Conservation (phyloP, 2,113 vertebrate genomes). For the Theropithecus gelada region DNA sequence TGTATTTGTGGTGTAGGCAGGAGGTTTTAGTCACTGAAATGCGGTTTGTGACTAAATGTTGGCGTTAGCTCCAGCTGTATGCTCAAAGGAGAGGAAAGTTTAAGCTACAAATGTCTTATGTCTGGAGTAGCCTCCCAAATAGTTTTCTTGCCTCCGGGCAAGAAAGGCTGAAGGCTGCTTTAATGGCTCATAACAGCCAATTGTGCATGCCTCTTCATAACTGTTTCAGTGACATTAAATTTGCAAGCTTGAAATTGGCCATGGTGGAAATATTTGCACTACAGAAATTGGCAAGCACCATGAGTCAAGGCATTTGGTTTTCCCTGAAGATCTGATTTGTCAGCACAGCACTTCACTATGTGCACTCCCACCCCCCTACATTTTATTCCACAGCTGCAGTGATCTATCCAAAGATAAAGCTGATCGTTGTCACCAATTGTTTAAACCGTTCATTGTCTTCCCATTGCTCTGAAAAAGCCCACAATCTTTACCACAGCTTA, state of each 20-base stretch:
- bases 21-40: not conserved
- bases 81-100: not conserved
- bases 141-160: not conserved
- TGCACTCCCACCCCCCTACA: not conserved
- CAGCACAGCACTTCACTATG: not conserved
- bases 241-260: not conserved
- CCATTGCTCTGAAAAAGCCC: not conserved
- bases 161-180: not conserved
- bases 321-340: not conserved
- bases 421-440: not conserved
- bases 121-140: not conserved
- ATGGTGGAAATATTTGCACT: not conserved
- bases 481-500: not conserved
- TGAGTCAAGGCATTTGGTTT: not conserved
- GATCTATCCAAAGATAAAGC: not conserved
- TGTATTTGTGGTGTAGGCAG: not conserved
- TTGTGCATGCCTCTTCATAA: not conserved
- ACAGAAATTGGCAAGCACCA: not conserved
- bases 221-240: not conserved
- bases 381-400: not conserved
- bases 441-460: not conserved
- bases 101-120: not conserved
- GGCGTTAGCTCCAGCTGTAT: not conserved
- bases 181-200: not conserved
- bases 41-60: not conserved